Percentiles rank a stretch among this genome's conserved stretches.
These are phyloP conservation scores for Micromys minutus DNA, from an alignment of 2,113 vertebrate species.

Conservation along the genomic window DNA sequence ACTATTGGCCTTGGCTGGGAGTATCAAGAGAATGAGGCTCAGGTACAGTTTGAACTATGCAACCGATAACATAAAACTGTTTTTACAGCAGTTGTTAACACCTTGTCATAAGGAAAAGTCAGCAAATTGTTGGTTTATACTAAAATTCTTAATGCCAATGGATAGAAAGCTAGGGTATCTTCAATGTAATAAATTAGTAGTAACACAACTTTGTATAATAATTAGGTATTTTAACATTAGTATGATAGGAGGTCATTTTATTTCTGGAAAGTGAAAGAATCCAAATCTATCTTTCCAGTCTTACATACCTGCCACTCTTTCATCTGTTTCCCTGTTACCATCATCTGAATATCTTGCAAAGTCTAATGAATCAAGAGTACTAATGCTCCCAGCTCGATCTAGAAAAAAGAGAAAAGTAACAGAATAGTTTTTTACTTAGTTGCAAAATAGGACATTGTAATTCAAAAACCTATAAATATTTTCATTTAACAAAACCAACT, in stretches of 20 bases:
- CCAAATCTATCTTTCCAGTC: conserved; percentile 9
- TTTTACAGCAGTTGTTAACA: not conserved
- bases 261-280: conserved; percentile 40
- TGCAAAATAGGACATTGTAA: conserved; percentile 35
- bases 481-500: conserved; percentile 52
- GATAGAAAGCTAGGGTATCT: not conserved
- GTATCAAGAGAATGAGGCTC: not conserved
- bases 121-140: not conserved
- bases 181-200: conserved; percentile 25
- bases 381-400: conserved; percentile 99
- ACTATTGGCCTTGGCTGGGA: not conserved
- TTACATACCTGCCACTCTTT: conserved; percentile 95
- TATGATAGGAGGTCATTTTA: not conserved
- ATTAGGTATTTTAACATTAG: conserved; percentile 16
- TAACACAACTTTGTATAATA: conserved; percentile 24
- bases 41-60: not conserved
- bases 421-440: conserved; percentile 33
- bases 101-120: not conserved
- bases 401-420: conserved; percentile 52
- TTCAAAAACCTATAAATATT: conserved; percentile 18
- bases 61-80: not conserved
- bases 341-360: conserved; percentile 99
- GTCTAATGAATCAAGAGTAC: conserved; percentile 98
- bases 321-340: conserved; percentile 96
- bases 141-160: not conserved